Evolutionary conservation across 2,113 vertebrate species (phyloP).

Genomic region (Oncorhynchus gorbuscha): DNA sequence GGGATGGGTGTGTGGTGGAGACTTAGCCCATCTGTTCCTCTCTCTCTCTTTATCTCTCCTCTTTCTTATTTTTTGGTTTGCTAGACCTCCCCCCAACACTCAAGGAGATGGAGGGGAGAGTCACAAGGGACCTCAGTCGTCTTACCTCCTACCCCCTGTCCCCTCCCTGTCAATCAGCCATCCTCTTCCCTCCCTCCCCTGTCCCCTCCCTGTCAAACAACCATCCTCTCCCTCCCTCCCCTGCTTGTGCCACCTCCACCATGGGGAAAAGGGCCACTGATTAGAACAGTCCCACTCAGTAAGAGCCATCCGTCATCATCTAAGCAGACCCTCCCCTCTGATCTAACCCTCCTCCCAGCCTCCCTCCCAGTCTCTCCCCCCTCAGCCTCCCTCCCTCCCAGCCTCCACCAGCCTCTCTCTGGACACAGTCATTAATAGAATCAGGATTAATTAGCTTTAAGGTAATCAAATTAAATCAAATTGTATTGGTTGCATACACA

Average conservation of each 20-base stretch:
- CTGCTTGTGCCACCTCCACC: constrained; percentile 34
- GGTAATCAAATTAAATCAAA: constrained; percentile 57
- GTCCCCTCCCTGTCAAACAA: too few species aligned
- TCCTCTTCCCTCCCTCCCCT: too few species aligned
- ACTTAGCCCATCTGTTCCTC: constrained; percentile 17
- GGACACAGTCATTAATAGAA: constrained; percentile 73
- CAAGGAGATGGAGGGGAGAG: neutral
- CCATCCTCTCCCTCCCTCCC: neutral
- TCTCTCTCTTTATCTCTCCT: neutral
- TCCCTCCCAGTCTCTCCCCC: neutral
- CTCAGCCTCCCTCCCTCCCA: constrained; percentile 16
- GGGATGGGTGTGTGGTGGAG: constrained; percentile 33
- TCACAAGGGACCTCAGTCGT: neutral
- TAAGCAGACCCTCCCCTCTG: constrained; percentile 50
- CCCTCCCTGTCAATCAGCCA: neutral
- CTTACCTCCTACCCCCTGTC: neutral
- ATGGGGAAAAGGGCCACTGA: constrained; percentile 63
- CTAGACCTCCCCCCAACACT: neutral
- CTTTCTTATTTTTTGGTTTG: neutral
- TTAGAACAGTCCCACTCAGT: constrained; percentile 63
- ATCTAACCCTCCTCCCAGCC: constrained; percentile 36
- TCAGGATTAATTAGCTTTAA: constrained; percentile 80
- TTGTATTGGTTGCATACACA: too few species aligned
- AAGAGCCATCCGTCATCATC: constrained; percentile 65
- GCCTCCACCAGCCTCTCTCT: constrained; percentile 34